Evolutionary conservation across 2,888 invertebrate genomes (phyloP).

Genomic region (Fragum fragum): DNA sequence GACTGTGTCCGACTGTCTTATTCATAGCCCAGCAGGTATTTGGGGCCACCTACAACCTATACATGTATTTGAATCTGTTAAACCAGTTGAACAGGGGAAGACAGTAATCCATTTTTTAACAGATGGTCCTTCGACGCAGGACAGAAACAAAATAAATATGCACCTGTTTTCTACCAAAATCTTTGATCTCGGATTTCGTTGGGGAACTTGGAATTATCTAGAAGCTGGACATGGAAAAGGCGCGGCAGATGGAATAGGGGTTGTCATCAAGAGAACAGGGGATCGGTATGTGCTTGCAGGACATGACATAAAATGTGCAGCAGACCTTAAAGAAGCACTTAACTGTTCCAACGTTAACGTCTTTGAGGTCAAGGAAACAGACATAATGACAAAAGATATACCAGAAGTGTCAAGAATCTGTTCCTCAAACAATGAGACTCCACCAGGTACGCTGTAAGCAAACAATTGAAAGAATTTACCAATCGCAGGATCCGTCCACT

Average conservation of each 20-base stretch:
- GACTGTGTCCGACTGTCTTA: not conserved
- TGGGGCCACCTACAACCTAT: conserved; percentile 5
- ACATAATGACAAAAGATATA: not conserved
- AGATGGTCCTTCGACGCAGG: conserved; percentile 13
- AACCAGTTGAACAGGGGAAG: too few species aligned
- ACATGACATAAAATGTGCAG: not conserved
- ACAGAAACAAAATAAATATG: too few species aligned
- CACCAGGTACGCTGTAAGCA: not conserved
- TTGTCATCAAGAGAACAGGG: too few species aligned
- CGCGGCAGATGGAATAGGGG: too few species aligned
- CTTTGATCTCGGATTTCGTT: not conserved
- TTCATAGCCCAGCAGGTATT: conserved; percentile 9
- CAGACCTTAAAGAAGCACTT: not conserved
- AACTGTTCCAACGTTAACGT: not conserved
- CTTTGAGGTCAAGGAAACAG: not conserved
- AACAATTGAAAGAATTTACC: too few species aligned
- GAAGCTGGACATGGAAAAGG: too few species aligned
- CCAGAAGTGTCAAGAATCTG: not conserved
- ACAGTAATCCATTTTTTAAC: not conserved
- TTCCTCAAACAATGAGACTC: conserved; percentile 1
- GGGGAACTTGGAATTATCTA: too few species aligned
- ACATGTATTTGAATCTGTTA: not conserved
- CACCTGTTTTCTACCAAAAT: not conserved
- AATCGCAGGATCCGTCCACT: too few species aligned
- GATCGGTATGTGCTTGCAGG: not conserved